Base-by-base conservation (phyloP, 2,113 vertebrate genomes). In the Trematocara zebra region DNA sequence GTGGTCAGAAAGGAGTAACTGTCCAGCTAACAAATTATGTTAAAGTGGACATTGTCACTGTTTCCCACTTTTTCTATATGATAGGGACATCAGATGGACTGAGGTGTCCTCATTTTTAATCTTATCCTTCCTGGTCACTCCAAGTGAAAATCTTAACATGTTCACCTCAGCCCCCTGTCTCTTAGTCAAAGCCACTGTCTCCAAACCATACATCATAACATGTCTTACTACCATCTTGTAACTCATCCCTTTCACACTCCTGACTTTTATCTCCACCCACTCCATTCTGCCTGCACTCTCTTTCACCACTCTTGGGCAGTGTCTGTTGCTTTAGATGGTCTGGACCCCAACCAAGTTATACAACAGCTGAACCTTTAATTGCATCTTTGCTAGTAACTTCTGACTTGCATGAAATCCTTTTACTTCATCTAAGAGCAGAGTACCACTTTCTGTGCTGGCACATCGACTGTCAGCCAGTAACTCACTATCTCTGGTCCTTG, bases 181-280 rank as follows among this genome's bases (percentile, higher is more conserved):
- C 0, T 57, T 57, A 31, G 54, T 57, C 26, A 57, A 26, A 26
- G 23, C 53, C 23, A 56, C 53, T 3, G 23, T 8, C 23, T 56
- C 53, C 53, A 56, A 56, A 8, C 53, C 53, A 56, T 26, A 56
- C 11, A 56, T 5, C 53, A 0, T 0, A 56, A 56, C 53, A 56
- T 26, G 53, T 56, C 53, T 14, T 56, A 14, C 53, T 26, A 56
- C 23, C 53, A 56, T 56, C 53, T 56, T 56, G 53, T 26, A 56
- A 56, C 26, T 3, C 23, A 26, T 56, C 53, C 53, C 23, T 56
- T 56, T 56, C 53, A 26, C 53, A 26, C 11, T 26, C 23, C 54
- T 9, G 26, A 15, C 26, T 57, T 28, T 28, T 28, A 31, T 57
- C 54, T 57, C 26, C 7, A 57, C 12, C 54, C 54, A 28, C 54